Evolutionary conservation across 2,888 invertebrate species (phyloP).

Genomic region (Amblyjoppa fuscipennis): DNA sequence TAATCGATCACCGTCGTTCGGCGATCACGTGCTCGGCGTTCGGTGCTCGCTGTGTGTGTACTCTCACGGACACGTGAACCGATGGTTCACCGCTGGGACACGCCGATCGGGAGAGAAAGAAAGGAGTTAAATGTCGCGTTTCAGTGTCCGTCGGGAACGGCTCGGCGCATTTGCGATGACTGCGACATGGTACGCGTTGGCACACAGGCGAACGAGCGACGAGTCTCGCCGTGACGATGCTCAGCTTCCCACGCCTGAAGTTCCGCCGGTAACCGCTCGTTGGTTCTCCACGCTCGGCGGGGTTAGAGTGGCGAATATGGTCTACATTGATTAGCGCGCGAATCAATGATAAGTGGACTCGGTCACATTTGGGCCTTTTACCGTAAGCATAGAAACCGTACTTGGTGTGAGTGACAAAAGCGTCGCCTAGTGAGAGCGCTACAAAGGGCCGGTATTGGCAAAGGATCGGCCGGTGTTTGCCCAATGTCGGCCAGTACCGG

Average conservation of each 20-base stretch:
- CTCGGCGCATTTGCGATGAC: constrained; percentile 4
- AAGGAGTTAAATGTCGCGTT: constrained; percentile 46
- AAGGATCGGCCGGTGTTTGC: no score
- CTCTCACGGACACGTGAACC: constrained; percentile 18
- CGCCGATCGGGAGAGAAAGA: constrained; percentile 36
- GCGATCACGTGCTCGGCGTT: constrained; percentile 50
- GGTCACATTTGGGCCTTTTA: background rate
- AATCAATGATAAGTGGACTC: background rate
- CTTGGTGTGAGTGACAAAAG: no score
- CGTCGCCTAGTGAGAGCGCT: no score
- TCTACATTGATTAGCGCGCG: no score
- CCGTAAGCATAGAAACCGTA: no score
- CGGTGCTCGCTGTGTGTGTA: constrained; percentile 13
- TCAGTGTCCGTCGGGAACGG: constrained; percentile 33
- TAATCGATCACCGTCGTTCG: constrained; percentile 58
- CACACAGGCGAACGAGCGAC: constrained; percentile 11
- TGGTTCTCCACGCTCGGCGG: background rate
- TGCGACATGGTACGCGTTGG: background rate
- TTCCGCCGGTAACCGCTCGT: constrained; percentile 19
- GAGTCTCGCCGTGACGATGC: constrained; percentile 41
- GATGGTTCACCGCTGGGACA: constrained; percentile 44
- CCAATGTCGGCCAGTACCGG: no score
- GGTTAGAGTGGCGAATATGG: background rate
- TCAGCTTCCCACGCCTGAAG: constrained; percentile 54
- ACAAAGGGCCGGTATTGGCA: no score